Conservation (phyloP, 2,113 vertebrate genomes). For the Ellobius talpinus region DNA sequence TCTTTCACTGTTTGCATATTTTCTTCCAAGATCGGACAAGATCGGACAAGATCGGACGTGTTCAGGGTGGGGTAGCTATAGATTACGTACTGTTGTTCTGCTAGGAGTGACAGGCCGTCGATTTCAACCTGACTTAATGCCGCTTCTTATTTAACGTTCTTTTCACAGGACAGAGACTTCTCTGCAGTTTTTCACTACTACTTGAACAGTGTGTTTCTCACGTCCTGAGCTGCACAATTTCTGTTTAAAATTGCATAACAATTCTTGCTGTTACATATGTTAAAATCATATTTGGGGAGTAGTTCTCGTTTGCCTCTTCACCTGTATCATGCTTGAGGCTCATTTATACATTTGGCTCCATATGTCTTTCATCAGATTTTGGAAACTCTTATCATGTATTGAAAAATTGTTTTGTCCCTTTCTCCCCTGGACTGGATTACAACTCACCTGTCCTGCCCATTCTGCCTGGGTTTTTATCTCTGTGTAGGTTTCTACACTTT, state of each 20-base stretch:
- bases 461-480: not conserved
- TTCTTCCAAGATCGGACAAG: not conserved
- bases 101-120: not conserved
- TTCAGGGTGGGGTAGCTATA: not conserved
- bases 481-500: not conserved
- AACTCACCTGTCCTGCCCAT: too few species aligned
- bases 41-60: fast-evolving
- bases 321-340: not conserved
- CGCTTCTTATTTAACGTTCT: not conserved
- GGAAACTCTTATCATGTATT: not conserved
- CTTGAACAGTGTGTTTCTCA: not conserved
- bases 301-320: not conserved
- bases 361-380: not conserved
- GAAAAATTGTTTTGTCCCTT: not conserved
- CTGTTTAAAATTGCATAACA: not conserved
- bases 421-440: not conserved
- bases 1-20: not conserved
- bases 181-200: not conserved
- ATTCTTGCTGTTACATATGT: not conserved
- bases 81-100: not conserved
- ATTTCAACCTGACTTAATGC: not conserved
- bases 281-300: not conserved
- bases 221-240: not conserved
- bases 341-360: not conserved
- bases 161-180: not conserved